Base-by-base conservation (phyloP, 2,797 vertebrate species). In the Perodicticus potto region DNA sequence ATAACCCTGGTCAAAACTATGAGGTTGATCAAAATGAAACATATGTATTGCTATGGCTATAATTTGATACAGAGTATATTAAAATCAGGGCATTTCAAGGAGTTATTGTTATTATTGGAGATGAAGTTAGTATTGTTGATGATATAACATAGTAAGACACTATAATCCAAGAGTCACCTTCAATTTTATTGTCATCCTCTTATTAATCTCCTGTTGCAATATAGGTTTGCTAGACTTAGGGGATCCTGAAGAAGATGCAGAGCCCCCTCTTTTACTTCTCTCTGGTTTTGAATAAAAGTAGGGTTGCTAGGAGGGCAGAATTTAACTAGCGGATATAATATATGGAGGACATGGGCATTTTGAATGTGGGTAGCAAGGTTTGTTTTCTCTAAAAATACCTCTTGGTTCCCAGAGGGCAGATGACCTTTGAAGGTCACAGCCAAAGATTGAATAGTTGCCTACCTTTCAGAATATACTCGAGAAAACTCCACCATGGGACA, bases 41-140 rank as follows among this genome's bases (percentile, higher is more conserved):
- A 32, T 93, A n/a, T 86, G 76, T 87, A 88, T 73, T 90, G 55
- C 25, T 72, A 53, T 94, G 69, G 14, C 92, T 93, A 90, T 87
- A 73, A 78, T 74, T 82, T 73, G 37, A 88, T 43, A 16, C 29
- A 70, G 16, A 32, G 37, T 88, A 20, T 76, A 81, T 88, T 76
- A 59, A 87, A 88, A 86, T 72, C 37, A 81, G n/a, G 67, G 3
- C 29, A 65, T 84, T 82, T 45, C 23, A 63, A 87, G 12, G 37
- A 59, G 20, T 57, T 49, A 69, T 69, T 34, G 77, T 91, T 88
- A 57, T 94, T 91, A 86, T 87, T 89, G 69, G 8, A 45, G 5
- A 84, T 86, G 34, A 76, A 82, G n/a, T 85, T 90, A 87, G 7
- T 17, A 59, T 93, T 94, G 32, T 81, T 93, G 40, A 87, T 77